A percentile compares a stretch with the other conserved stretches of the same genome.
phyloP scores from a whole-genome alignment of 2,113 vertebrate species.

The Lophotis ruficrista region DNA sequence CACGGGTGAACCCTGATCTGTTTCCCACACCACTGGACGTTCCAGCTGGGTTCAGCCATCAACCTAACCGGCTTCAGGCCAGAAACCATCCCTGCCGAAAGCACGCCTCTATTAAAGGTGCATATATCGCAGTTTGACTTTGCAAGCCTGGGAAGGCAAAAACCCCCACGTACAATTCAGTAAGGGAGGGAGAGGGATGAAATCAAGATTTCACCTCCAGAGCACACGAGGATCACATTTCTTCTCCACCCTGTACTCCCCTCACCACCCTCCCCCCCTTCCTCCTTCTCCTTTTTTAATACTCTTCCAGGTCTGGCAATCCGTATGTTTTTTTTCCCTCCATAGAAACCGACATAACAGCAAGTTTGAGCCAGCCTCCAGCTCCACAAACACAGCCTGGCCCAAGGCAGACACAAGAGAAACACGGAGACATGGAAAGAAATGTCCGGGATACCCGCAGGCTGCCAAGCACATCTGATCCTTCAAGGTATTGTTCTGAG shows the following conservation, averaged over 20 bases:
- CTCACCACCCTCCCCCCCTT: slow-evolving; percentile 2
- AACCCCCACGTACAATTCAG: slow-evolving; percentile 46
- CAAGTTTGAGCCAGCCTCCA: slow-evolving; percentile 81
- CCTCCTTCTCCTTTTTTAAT: slow-evolving; percentile 66
- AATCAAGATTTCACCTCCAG: slow-evolving; percentile 76
- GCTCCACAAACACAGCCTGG: slow-evolving; percentile 83
- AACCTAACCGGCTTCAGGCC: neutral
- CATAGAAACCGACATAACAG: slow-evolving; percentile 97
- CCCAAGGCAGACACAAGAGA: slow-evolving; percentile 62
- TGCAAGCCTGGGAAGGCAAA: slow-evolving; percentile 33
- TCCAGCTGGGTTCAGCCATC: neutral
- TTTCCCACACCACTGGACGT: neutral
- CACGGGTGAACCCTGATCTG: fast-evolving
- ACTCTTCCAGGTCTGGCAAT: slow-evolving; percentile 78
- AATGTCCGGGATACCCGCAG: slow-evolving; percentile 33
- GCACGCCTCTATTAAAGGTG: neutral
- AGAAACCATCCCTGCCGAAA: neutral
- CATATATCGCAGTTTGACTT: neutral
- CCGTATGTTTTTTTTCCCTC: slow-evolving; percentile 88
- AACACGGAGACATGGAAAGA: slow-evolving; percentile 25
- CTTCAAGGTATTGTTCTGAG: slow-evolving; percentile 7
- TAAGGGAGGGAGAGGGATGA: neutral
- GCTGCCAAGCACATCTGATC: slow-evolving; percentile 59
- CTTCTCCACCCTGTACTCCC: slow-evolving; percentile 32
- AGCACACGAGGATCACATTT: slow-evolving; percentile 78